A percentile compares a stretch with the other conserved stretches of the same genome.
These are phyloP conservation scores for Neosilurus mollespiculum DNA, from an alignment of 2,797 vertebrate species.

Conservation along the genomic window DNA sequence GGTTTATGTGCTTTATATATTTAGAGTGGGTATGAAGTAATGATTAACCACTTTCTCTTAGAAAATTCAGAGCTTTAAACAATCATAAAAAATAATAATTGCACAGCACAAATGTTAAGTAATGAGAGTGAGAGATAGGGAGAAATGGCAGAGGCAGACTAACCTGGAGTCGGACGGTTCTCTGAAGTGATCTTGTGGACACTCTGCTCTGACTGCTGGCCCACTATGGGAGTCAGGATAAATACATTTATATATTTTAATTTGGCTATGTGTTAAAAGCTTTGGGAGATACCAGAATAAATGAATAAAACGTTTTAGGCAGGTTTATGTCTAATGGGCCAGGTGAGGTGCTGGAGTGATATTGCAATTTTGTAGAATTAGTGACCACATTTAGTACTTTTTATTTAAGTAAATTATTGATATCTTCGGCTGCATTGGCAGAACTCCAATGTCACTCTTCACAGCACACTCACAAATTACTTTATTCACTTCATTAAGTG, in stretches of 20 bases:
- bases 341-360: not conserved
- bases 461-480: not conserved
- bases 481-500: not conserved
- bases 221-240: slow-evolving; percentile 57
- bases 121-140: not conserved
- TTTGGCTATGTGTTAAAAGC: not conserved
- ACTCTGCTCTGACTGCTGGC: slow-evolving; percentile 51
- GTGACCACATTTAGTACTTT: not conserved
- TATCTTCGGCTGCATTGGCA: not conserved
- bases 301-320: not conserved
- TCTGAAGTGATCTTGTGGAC: slow-evolving; percentile 56
- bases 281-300: not conserved
- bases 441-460: not conserved
- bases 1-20: not conserved
- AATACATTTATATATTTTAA: not conserved
- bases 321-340: not conserved
- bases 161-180: slow-evolving; percentile 64
- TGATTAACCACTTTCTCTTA: not conserved
- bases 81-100: not conserved
- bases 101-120: not conserved
- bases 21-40: not conserved
- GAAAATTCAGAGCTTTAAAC: no score
- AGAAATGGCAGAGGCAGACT: slow-evolving; percentile 34
- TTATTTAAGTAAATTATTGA: not conserved
- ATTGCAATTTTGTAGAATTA: not conserved